These are phyloP conservation scores for Saccopteryx leptura DNA, from an alignment of 2,113 vertebrate species.

Conservation along the genomic window DNA sequence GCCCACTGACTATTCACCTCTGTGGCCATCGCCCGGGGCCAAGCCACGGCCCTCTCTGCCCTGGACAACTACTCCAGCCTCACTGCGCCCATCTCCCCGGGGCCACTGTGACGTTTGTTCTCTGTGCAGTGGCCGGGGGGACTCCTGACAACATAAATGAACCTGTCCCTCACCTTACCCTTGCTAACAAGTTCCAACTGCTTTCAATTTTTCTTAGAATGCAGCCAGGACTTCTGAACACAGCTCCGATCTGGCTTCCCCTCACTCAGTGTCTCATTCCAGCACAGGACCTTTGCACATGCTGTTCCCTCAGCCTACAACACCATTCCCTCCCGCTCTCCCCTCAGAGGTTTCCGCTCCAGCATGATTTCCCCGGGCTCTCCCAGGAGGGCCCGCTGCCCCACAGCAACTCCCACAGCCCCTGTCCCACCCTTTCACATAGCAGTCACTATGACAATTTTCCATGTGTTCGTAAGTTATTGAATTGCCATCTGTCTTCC, in stretches of 20 bases:
- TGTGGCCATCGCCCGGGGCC: rapidly evolving
- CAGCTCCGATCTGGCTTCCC: too few relatives aligned
- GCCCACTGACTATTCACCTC: not conserved
- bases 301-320: not conserved
- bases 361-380: not conserved
- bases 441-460: not conserved
- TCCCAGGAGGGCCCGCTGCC: not conserved
- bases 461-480: not conserved
- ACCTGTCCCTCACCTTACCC: not conserved
- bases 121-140: not conserved
- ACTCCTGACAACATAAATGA: not conserved
- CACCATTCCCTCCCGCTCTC: not conserved
- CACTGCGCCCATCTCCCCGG: not conserved
- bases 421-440: not conserved
- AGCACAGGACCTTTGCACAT: not conserved
- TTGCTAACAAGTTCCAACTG: not conserved
- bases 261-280: not conserved
- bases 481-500: not conserved
- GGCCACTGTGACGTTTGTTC: too few relatives aligned
- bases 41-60: not conserved
- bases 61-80: not conserved
- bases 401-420: not conserved
- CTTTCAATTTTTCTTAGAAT: not conserved
- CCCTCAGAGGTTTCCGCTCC: not conserved
- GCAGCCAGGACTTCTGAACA: not conserved